These are phyloP conservation scores for Monochamus alternatus DNA, from an alignment of 2,888 invertebrate genomes.

Conservation along the genomic window DNA sequence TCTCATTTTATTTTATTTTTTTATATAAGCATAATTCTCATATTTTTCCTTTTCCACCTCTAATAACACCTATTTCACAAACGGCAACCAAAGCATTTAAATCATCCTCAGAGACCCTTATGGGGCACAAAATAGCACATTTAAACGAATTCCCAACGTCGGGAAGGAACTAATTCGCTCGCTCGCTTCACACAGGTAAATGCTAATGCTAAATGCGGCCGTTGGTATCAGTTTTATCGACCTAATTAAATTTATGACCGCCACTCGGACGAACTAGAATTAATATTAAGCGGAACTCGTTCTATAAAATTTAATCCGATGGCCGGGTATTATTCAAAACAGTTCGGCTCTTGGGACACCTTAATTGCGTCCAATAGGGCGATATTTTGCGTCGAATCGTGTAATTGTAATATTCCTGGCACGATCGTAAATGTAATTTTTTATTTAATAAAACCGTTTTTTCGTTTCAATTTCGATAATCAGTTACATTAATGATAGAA, in stretches of 20 bases:
- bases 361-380: conserved; percentile 41
- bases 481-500: too few relatives aligned
- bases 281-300: conserved; percentile 47
- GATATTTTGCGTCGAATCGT: conserved; percentile 24
- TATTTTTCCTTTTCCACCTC: not conserved
- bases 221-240: conserved; percentile 4
- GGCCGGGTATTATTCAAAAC: conserved; percentile 46
- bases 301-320: conserved; percentile 47
- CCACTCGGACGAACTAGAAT: conserved; percentile 43
- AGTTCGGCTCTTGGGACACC: conserved; percentile 38
- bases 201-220: not conserved
- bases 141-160: not conserved
- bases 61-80: not conserved
- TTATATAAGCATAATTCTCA: too few relatives aligned
- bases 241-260: conserved; percentile 43
- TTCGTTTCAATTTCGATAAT: too few relatives aligned
- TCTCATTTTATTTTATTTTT: too few relatives aligned
- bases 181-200: not conserved
- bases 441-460: too few relatives aligned
- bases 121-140: too few relatives aligned
- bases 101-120: too few relatives aligned
- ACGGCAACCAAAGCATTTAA: not conserved
- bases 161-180: not conserved
- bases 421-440: too few relatives aligned
- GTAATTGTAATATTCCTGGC: not conserved